Evolutionary conservation across 1,140 invertebrate species (phyloP).

Genomic region (Hypsibius dujardini): DNA sequence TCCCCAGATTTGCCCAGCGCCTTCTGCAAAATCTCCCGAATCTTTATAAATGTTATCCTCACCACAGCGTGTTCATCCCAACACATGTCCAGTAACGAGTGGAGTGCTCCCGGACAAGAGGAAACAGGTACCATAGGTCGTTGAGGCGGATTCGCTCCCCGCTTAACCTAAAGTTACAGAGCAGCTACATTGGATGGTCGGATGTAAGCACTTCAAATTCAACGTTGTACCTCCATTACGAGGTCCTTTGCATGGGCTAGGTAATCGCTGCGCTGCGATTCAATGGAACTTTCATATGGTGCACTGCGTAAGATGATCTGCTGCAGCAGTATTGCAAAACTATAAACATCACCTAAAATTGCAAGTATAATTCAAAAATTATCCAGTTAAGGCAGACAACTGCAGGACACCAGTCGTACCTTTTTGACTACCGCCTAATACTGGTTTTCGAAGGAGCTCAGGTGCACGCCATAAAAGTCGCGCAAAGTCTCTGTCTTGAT

Average conservation of each 20-base stretch:
- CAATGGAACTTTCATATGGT: too few relatives aligned
- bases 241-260: not conserved
- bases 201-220: not conserved
- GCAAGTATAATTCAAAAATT: not conserved
- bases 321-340: not conserved
- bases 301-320: not conserved
- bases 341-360: not conserved
- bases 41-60: constrained; percentile 23
- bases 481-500: not conserved
- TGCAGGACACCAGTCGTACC: not conserved
- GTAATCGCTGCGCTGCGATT: too few relatives aligned
- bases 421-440: not conserved
- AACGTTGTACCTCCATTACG: not conserved
- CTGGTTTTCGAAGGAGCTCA: not conserved
- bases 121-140: not conserved
- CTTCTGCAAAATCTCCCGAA: not conserved
- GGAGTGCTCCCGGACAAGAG: constrained; percentile 23
- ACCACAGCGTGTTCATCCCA: constrained; percentile 27
- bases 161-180: not conserved
- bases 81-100: constrained; percentile 26
- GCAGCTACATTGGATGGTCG: not conserved
- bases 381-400: not conserved
- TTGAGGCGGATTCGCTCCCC: not conserved
- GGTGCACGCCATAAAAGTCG: not conserved
- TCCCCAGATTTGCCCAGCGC: not conserved